Base-by-base conservation (phyloP, 2,113 vertebrate genomes). In the Microtus ochrogaster region DNA sequence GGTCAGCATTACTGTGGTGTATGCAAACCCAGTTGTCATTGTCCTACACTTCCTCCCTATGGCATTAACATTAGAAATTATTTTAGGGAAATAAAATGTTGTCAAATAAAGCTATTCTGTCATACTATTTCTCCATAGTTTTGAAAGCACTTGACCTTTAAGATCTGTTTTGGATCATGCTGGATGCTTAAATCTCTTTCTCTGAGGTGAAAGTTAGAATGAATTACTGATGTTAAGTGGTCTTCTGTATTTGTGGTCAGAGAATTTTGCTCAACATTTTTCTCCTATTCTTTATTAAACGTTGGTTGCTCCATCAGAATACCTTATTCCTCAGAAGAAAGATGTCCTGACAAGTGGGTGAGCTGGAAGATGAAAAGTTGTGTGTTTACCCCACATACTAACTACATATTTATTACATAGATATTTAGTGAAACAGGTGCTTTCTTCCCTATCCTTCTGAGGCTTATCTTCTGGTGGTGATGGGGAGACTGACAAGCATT, bases 1-100 rank as follows among this genome's bases (percentile, higher is more conserved):
- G 87, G 90, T 74, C 14, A 87, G 19, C 68, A 58, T 95, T 81
- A 61, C 33, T 74, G 36, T 81, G 55, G 58, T 24, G 13, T 49
- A 0, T 94, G 21, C 36, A 33, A n/a, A 93, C 91, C 49, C 10
- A 74, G 3, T 44, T 82, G 33, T 89, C 26, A 74, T 44, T 70
- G 10, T 44, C 66, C 92, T 79, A 55, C 14, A 89, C 78, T 89
- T 97, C 28, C 78, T 88, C 19, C 39, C 77, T 47, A 96, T 73
- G 36, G 6, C 14, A 33, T 49, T 94, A 90, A 39, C 49, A 76
- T 78, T 68, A 89, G 65, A 92, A 74, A 89, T 88, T 16, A 49
- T 94, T 87, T 70, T 52, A 52, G 52, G 1, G 26, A 11, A 55
- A 89, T 58, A 70, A 76, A 94, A 81, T 90, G 1, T 90, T 92